Evolutionary conservation across 1,140 invertebrate genomes (phyloP).

Genomic region (Musca vetustissima): DNA sequence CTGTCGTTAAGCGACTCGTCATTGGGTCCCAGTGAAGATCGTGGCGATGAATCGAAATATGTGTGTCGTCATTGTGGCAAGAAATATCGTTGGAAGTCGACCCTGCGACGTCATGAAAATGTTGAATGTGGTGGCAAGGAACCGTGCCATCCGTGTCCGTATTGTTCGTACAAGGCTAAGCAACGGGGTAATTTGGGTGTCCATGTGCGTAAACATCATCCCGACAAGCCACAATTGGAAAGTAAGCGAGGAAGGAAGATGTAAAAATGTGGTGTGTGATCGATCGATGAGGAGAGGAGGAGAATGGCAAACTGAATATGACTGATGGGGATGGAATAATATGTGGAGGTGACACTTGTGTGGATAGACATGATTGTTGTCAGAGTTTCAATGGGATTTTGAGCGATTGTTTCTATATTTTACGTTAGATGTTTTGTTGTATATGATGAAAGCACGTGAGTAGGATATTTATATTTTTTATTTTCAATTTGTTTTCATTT

Average conservation of each 20-base stretch:
- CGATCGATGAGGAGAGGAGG: neutral
- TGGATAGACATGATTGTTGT: too few relatives aligned
- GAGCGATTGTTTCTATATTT: too few relatives aligned
- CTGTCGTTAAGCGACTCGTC: slow-evolving; percentile 53
- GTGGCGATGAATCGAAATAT: slow-evolving; percentile 67
- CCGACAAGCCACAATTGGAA: slow-evolving; percentile 52
- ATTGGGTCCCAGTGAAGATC: slow-evolving; percentile 56
- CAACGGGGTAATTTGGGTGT: slow-evolving; percentile 78
- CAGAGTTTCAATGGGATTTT: too few relatives aligned
- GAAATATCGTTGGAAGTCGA: slow-evolving; percentile 79
- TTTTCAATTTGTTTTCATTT: too few relatives aligned
- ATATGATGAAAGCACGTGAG: slow-evolving; percentile 15
- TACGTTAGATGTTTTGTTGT: too few relatives aligned
- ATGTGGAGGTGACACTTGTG: too few relatives aligned
- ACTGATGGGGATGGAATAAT: neutral
- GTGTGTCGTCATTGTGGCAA: slow-evolving; percentile 79
- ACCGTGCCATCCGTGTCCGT: slow-evolving; percentile 77
- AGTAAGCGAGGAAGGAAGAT: slow-evolving; percentile 51
- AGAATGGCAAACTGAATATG: neutral
- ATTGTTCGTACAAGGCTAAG: slow-evolving; percentile 77
- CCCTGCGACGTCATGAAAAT: slow-evolving; percentile 77
- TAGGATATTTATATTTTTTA: too few relatives aligned
- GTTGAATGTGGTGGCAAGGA: slow-evolving; percentile 87
- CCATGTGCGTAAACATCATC: slow-evolving; percentile 77
- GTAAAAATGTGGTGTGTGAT: slow-evolving; percentile 29